Conservation (phyloP, 2,797 vertebrate species). For the Rousettus madagascariensis region DNA sequence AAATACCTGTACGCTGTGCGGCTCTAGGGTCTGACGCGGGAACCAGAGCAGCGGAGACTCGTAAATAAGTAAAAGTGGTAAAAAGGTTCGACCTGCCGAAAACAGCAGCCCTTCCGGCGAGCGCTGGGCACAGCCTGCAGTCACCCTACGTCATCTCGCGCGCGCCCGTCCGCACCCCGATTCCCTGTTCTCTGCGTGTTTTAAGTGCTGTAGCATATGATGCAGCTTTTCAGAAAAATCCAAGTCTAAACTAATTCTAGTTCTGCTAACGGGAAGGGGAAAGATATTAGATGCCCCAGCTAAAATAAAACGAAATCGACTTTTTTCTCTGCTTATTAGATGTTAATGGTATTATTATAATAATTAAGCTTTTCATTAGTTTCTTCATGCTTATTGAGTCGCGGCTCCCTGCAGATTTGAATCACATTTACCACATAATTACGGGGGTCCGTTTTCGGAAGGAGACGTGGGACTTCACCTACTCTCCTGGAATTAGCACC, state of each 20-base stretch:
- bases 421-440: slow-evolving; percentile 84
- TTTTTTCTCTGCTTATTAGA: slow-evolving; percentile 82
- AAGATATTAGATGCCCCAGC: slow-evolving; percentile 73
- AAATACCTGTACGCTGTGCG: accelerated
- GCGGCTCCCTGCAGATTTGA: slow-evolving; percentile 84
- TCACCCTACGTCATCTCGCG: too few species aligned
- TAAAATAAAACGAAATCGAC: slow-evolving; percentile 82
- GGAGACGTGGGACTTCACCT: slow-evolving; percentile 63
- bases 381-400: slow-evolving; percentile 83
- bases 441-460: slow-evolving; percentile 79
- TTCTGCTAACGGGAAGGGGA: slow-evolving; percentile 58
- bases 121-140: accelerated
- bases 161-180: not conserved
- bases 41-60: accelerated
- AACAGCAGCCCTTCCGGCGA: accelerated
- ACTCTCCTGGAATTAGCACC: slow-evolving; percentile 76
- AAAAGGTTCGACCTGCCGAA: accelerated
- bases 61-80: too few species aligned
- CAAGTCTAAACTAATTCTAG: slow-evolving; percentile 75
- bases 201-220: not conserved
- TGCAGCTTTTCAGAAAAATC: slow-evolving; percentile 70
- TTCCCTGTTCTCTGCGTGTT: not conserved
- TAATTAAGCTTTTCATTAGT: slow-evolving; percentile 88
- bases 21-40: not conserved
- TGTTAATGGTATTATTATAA: slow-evolving; percentile 86